A percentile compares a stretch with the other conserved stretches of the same genome.
Evolutionary conservation across 2,113 vertebrate genomes (phyloP).

Genomic region (Rafetus swinhoei): DNA sequence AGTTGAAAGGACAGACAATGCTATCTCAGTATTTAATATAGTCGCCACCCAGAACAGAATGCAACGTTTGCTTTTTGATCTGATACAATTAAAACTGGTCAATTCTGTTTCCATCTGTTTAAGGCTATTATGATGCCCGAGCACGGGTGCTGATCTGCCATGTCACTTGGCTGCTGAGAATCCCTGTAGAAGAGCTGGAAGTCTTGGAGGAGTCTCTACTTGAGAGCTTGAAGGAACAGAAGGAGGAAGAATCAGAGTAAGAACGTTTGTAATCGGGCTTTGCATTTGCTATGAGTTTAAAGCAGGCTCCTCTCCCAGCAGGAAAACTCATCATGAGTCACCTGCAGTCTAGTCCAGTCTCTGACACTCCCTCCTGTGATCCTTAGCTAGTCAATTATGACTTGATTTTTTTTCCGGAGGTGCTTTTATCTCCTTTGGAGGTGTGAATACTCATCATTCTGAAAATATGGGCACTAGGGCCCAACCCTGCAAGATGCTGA

Average conservation of each 20-base stretch:
- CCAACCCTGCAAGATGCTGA: neutral
- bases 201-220: slow-evolving; percentile 90
- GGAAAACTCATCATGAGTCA: slow-evolving; percentile 2
- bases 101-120: slow-evolving; percentile 4
- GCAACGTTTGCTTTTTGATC: neutral
- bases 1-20: neutral
- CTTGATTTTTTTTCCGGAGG: slow-evolving; percentile 24
- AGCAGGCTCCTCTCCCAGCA: neutral
- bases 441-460: neutral
- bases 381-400: slow-evolving; percentile 18
- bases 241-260: slow-evolving; percentile 90
- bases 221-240: slow-evolving; percentile 86
- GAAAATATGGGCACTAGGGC: neutral
- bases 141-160: slow-evolving; percentile 89
- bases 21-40: neutral
- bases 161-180: slow-evolving; percentile 83
- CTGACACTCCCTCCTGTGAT: neutral
- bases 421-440: neutral
- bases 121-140: slow-evolving; percentile 92
- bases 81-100: neutral
- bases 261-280: neutral
- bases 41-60: neutral
- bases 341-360: neutral
- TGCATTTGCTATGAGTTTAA: neutral
- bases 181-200: slow-evolving; percentile 84